phyloP scores from a whole-genome alignment of 64 coral and sea anemone species.

The Montipora cactus region DNA sequence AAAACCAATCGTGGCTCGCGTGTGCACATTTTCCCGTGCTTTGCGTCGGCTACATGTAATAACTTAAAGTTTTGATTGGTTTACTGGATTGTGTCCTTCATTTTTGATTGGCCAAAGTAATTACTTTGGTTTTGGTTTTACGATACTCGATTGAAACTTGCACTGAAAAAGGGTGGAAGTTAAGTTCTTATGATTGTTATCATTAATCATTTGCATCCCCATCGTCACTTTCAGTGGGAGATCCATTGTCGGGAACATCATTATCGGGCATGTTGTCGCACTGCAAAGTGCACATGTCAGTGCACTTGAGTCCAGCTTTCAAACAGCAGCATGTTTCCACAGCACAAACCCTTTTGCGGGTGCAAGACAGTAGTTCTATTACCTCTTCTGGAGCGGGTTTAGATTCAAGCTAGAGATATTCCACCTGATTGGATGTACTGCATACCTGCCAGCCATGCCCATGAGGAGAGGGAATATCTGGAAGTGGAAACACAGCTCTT shows the following conservation, averaged over 20 bases:
- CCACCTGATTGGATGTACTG: slow-evolving; percentile 8
- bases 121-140: too few relatives aligned
- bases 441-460: slow-evolving; percentile 34
- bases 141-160: too few relatives aligned
- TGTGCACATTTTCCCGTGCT: too few relatives aligned
- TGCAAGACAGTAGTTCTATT: slow-evolving; percentile 51
- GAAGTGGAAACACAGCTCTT: slow-evolving; percentile 21
- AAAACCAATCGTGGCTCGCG: too few relatives aligned
- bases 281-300: slow-evolving; percentile 51
- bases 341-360: slow-evolving; percentile 21
- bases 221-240: slow-evolving; percentile 14
- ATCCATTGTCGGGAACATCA: background rate
- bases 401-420: slow-evolving; percentile 60
- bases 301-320: slow-evolving; percentile 63
- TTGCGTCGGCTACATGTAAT: too few relatives aligned
- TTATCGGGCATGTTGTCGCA: slow-evolving; percentile 59
- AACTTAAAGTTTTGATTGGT: too few relatives aligned
- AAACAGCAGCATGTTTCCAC: slow-evolving; percentile 60
- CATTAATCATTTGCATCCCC: slow-evolving; percentile 23
- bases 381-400: slow-evolving; percentile 75
- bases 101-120: too few relatives aligned
- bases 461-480: slow-evolving; percentile 49
- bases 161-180: too few relatives aligned
- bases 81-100: too few relatives aligned
- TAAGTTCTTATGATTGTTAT: background rate